These are phyloP conservation scores for Pseudococcus viburni DNA, from an alignment of 2,888 invertebrate species.

Conservation along the genomic window DNA sequence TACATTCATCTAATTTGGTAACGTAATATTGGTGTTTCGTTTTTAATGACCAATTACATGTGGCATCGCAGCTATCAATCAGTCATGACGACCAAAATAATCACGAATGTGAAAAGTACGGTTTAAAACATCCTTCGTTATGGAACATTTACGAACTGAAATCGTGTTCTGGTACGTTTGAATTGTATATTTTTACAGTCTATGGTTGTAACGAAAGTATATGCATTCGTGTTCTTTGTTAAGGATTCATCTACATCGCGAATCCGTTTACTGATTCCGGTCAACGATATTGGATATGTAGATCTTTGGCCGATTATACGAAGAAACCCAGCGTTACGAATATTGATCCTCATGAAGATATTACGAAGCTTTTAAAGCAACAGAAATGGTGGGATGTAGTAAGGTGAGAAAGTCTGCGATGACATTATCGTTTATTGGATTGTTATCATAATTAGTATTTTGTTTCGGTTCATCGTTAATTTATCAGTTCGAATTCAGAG, in stretches of 20 bases:
- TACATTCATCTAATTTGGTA: neutral
- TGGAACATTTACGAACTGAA: conserved; percentile 79
- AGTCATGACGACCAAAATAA: neutral
- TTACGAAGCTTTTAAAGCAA: conserved; percentile 70
- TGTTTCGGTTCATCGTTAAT: neutral
- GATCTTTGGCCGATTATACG: conserved; percentile 84
- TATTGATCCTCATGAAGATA: conserved; percentile 74
- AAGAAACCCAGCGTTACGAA: conserved; percentile 81
- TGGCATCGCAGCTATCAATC: neutral
- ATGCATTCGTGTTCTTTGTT: conserved; percentile 44
- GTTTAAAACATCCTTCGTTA: conserved; percentile 72
- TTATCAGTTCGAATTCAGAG: conserved; percentile 12
- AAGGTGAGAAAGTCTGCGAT: conserved; percentile 69
- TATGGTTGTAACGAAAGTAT: neutral
- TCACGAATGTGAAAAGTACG: neutral
- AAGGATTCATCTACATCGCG: conserved; percentile 83
- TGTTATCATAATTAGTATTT: neutral
- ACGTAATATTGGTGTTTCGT: no score
- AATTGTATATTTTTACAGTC: neutral
- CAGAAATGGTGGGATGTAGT: conserved; percentile 80
- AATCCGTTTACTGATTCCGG: conserved; percentile 87
- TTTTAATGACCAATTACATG: neutral
- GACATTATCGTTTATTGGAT: neutral
- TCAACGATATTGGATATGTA: conserved; percentile 87
- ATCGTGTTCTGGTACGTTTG: conserved; percentile 75